These are phyloP conservation scores for Palythoa grandiflora DNA, from an alignment of 92 coral and sea anemone species.

Conservation along the genomic window DNA sequence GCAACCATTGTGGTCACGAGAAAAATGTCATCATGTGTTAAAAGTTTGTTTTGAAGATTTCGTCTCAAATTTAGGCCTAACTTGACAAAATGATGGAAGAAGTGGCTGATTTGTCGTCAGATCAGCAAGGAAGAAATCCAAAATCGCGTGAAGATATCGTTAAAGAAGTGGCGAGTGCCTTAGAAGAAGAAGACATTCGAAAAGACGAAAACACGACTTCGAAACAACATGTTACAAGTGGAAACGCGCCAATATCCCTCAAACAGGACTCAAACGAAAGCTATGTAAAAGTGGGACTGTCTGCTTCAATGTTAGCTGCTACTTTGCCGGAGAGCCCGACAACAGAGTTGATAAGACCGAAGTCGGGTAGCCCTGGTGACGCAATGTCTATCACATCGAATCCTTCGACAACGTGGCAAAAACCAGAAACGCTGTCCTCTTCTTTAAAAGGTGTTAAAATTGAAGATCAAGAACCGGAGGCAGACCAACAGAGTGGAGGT, in stretches of 20 bases:
- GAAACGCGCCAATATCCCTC: constrained; percentile 43
- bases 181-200: constrained; percentile 84
- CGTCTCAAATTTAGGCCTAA: background rate
- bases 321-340: constrained; percentile 62
- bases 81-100: constrained; percentile 51
- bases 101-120: background rate
- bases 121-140: constrained; percentile 50
- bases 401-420: constrained; percentile 79
- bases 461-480: constrained; percentile 77
- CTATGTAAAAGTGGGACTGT: constrained; percentile 18
- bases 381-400: constrained; percentile 30
- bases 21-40: background rate
- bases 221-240: constrained; percentile 46
- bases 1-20: constrained; percentile 16
- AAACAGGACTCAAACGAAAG: constrained; percentile 38
- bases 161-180: constrained; percentile 95
- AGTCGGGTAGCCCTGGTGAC: background rate
- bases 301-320: constrained; percentile 25
- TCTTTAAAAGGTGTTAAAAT: constrained; percentile 83
- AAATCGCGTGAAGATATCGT: constrained; percentile 71
- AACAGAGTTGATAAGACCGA: constrained; percentile 73
- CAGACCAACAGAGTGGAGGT: constrained; percentile 66
- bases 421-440: constrained; percentile 37
- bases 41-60: background rate
- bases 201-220: constrained; percentile 63